phyloP scores from a whole-genome alignment of 2,797 vertebrate genomes.

The Aplochiton taeniatus region DNA sequence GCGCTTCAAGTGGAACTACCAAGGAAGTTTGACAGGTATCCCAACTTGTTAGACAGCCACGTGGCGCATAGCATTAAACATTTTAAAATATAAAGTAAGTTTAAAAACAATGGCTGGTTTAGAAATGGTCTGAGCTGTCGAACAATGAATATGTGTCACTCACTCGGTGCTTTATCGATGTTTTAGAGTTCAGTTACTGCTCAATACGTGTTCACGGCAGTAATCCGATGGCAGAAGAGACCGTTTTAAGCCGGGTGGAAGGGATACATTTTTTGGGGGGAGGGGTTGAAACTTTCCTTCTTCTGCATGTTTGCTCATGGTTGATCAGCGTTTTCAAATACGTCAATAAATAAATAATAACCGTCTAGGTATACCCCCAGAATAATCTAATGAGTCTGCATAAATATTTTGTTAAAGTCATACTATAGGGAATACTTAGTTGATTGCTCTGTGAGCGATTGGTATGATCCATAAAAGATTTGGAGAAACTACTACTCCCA shows the following conservation, averaged over 20 bases:
- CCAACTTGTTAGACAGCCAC: conserved; percentile 55
- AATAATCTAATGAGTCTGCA: no score
- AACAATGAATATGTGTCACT: conserved; percentile 36
- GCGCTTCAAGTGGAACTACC: not conserved
- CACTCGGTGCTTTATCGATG: conserved; percentile 61
- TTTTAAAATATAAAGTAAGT: not conserved
- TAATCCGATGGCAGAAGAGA: conserved; percentile 66
- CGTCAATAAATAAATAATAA: no score
- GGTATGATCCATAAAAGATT: no score
- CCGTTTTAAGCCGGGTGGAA: not conserved
- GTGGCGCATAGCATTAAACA: conserved; percentile 50
- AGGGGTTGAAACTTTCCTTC: not conserved
- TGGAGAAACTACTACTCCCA: no score
- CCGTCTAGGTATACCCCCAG: no score
- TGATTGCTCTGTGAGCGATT: no score
- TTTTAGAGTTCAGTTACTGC: conserved; percentile 32
- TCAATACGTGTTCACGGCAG: conserved; percentile 44
- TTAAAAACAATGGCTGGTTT: not conserved
- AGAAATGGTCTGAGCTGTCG: accelerated
- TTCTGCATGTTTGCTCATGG: not conserved
- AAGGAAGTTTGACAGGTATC: conserved; percentile 48
- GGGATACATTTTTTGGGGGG: conserved; percentile 33
- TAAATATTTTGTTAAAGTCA: no score
- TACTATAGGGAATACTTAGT: no score
- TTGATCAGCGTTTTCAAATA: no score